Evolutionary conservation across 2,797 vertebrate genomes (phyloP).

Genomic region (Glyptemys insculpta): DNA sequence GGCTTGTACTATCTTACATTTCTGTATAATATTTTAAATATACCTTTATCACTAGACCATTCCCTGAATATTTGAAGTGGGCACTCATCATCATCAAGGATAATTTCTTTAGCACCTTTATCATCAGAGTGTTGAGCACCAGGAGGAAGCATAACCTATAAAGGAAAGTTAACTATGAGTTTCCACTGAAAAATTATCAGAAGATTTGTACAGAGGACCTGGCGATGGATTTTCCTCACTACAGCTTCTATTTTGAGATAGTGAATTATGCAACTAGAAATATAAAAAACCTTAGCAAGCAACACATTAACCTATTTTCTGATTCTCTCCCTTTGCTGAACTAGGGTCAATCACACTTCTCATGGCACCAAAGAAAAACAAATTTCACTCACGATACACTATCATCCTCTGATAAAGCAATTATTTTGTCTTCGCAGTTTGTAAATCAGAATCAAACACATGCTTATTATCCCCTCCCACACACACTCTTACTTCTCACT

Average conservation of each 20-base stretch:
- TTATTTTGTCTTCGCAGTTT: neutral
- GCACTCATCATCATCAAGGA: conserved; percentile 94
- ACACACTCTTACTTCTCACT: neutral
- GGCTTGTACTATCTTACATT: neutral
- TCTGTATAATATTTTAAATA: neutral
- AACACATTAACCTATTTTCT: neutral
- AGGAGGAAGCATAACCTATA: conserved; percentile 84
- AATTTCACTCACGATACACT: neutral
- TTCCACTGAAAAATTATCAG: neutral
- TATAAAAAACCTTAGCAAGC: neutral
- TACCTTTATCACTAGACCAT: conserved; percentile 96
- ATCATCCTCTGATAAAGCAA: neutral
- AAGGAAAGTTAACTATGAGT: neutral
- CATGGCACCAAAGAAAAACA: neutral
- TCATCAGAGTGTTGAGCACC: conserved; percentile 92
- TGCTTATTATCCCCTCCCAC: neutral
- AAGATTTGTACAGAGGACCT: neutral
- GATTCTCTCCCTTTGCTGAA: neutral
- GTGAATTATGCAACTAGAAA: neutral
- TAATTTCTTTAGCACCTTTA: conserved; percentile 90
- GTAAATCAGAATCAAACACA: neutral
- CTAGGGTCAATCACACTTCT: neutral
- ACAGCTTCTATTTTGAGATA: neutral
- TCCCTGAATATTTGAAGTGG: conserved; percentile 98
- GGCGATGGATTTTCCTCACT: neutral